Percentiles rank a stretch among this genome's conserved stretches.
Conservation (phyloP, 2,113 vertebrate species). For the Athene noctua region DNA sequence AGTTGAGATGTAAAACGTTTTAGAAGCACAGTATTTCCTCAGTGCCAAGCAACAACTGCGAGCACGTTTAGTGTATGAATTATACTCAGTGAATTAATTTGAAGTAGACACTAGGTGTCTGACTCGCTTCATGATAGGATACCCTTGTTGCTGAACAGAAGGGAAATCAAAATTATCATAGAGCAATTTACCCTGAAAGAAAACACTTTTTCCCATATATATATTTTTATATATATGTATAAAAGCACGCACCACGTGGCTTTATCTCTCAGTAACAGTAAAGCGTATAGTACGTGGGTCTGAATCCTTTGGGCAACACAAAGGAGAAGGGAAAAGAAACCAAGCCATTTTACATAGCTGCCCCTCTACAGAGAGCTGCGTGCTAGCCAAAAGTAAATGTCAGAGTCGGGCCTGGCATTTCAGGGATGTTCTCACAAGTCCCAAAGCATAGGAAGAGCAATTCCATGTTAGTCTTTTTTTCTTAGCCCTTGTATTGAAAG, state of each 20-base stretch:
- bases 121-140: background rate
- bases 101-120: constrained; percentile 11
- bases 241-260: background rate
- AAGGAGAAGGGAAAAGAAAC: background rate
- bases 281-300: fast-evolving
- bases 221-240: background rate
- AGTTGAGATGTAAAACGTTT: background rate
- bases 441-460: background rate
- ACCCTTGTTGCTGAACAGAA: background rate
- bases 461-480: background rate
- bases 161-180: background rate
- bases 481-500: background rate
- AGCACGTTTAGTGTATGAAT: background rate
- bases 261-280: background rate
- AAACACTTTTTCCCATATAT: too few species aligned
- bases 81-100: background rate
- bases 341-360: background rate
- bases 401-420: background rate
- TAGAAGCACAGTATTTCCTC: background rate
- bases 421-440: background rate
- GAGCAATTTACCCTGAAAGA: background rate
- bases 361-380: background rate
- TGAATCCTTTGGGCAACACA: background rate
- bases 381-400: background rate
- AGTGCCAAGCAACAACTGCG: background rate